Evolutionary conservation across 2,113 vertebrate genomes (phyloP).

Genomic region (Syngnathus floridae): DNA sequence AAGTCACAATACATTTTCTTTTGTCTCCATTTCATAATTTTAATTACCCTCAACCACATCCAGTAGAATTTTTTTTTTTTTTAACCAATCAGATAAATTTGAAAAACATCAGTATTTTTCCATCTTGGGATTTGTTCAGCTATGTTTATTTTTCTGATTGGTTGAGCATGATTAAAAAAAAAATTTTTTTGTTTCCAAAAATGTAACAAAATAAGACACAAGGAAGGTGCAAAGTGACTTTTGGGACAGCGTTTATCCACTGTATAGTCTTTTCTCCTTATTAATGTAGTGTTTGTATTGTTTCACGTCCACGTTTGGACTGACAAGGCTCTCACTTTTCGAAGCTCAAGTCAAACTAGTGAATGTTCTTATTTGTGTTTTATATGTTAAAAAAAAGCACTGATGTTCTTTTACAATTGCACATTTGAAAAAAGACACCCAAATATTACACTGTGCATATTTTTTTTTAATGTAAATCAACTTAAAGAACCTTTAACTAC

Average conservation of each 20-base stretch:
- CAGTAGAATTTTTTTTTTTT: not conserved
- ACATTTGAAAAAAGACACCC: constrained; percentile 40
- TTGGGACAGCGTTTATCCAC: not conserved
- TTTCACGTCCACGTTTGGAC: not conserved
- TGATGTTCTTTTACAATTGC: constrained; percentile 17
- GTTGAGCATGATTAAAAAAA: too few relatives aligned
- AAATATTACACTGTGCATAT: constrained; percentile 20
- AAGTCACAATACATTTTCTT: not conserved
- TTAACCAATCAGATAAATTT: too few relatives aligned
- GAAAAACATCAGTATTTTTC: too few relatives aligned
- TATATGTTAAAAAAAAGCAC: constrained; percentile 11
- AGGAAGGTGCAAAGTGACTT: not conserved
- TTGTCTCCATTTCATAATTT: too few relatives aligned
- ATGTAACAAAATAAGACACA: not conserved
- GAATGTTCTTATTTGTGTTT: constrained; percentile 35
- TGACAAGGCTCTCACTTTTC: constrained; percentile 13
- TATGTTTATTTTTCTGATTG: too few relatives aligned
- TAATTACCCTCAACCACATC: too few relatives aligned
- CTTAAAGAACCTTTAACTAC: constrained; percentile 29
- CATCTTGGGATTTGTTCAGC: too few relatives aligned
- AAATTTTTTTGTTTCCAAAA: not conserved
- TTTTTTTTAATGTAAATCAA: constrained; percentile 26
- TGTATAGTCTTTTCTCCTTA: not conserved
- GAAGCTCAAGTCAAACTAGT: constrained; percentile 34
- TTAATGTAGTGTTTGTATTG: not conserved